phyloP scores from a whole-genome alignment of 2,797 vertebrate genomes.

The Peromyscus melanophrys region DNA sequence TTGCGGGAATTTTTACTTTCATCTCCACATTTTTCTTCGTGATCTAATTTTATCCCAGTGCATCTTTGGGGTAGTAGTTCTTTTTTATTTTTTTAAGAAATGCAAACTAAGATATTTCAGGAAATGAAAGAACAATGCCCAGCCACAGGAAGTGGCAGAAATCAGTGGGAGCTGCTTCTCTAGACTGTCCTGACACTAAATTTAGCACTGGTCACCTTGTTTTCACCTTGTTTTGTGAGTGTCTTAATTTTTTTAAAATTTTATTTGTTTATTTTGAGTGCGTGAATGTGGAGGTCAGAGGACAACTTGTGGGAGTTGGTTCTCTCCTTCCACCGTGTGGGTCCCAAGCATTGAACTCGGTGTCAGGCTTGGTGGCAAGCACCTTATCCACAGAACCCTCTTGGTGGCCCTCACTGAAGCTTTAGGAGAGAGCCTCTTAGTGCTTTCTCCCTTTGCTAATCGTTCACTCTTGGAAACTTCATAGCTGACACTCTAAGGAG shows the following conservation, averaged over 20 bases:
- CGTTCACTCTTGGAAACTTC: neutral
- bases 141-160: conserved; percentile 71
- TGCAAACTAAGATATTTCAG: conserved; percentile 73
- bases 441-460: neutral
- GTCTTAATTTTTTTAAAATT: neutral
- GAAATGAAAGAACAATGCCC: conserved; percentile 78
- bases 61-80: conserved; percentile 8
- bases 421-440: neutral
- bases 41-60: conserved; percentile 43
- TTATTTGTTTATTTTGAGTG: neutral
- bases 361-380: neutral
- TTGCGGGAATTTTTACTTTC: conserved; percentile 32
- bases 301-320: no score
- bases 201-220: conserved; percentile 51
- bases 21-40: conserved; percentile 53
- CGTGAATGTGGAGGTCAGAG: neutral
- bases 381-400: neutral
- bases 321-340: neutral
- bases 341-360: neutral
- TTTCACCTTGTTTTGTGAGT: conserved; percentile 21
- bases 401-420: neutral
- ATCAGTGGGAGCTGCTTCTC: conserved; percentile 61
- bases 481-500: neutral
- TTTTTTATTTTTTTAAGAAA: conserved; percentile 58
- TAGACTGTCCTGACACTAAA: conserved; percentile 67